Percentiles rank a stretch among this genome's conserved stretches.
These are phyloP conservation scores for Phalloptychus januarius DNA, from an alignment of 2,797 vertebrate species.

Conservation along the genomic window DNA sequence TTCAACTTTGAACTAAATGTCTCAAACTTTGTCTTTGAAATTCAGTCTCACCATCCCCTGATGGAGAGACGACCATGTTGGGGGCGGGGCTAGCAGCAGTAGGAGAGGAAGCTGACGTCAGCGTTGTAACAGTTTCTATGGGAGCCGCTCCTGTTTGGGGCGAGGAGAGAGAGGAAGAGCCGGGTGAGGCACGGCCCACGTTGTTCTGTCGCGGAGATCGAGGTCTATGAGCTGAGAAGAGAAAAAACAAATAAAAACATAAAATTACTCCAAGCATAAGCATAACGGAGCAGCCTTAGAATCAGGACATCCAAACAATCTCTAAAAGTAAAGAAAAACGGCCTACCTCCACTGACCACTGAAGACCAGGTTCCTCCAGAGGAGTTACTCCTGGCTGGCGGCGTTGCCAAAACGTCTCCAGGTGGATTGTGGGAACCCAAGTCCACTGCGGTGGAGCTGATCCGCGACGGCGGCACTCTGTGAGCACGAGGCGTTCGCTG, in stretches of 20 bases:
- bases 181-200: conserved; percentile 82
- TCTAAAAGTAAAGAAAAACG: not conserved
- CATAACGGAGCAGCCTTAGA: not conserved
- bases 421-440: conserved; percentile 90
- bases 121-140: conserved; percentile 84
- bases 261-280: not conserved
- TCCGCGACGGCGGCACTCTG: conserved; percentile 91
- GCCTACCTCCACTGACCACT: conserved; percentile 94
- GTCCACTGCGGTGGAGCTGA: conserved; percentile 88
- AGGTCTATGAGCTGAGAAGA: conserved; percentile 91
- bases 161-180: conserved; percentile 86
- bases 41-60: conserved; percentile 86
- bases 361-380: conserved; percentile 98
- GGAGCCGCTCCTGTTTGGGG: conserved; percentile 89
- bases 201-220: conserved; percentile 94
- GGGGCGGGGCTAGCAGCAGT: conserved; percentile 90
- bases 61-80: conserved; percentile 87
- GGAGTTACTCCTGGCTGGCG: conserved; percentile 89
- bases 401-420: conserved; percentile 86
- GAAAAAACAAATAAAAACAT: conserved; percentile 1
- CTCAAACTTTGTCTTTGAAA: not conserved
- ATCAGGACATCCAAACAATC: not conserved
- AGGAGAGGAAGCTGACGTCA: conserved; percentile 88
- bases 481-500: conserved; percentile 95
- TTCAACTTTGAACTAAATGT: not conserved